Evolutionary conservation across 2,888 invertebrate species (phyloP).

Genomic region (Rhaphigaster nebulosa): DNA sequence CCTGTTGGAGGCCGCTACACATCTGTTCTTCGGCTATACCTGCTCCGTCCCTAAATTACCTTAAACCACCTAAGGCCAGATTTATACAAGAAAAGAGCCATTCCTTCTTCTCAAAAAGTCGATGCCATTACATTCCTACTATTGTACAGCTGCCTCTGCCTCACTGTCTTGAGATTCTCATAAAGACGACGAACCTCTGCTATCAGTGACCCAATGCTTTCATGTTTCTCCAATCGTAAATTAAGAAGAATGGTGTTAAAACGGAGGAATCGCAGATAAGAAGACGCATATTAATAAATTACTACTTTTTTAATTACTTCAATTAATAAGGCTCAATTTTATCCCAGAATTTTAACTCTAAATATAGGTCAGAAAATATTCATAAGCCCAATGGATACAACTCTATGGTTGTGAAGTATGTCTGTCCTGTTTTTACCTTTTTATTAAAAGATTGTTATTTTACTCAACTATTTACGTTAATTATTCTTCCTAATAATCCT

Average conservation of each 20-base stretch:
- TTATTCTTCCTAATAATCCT: no score
- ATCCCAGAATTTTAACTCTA: no score
- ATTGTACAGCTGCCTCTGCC: neutral
- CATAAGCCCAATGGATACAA: no score
- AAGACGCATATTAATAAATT: no score
- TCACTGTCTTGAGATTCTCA: neutral
- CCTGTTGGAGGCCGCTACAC: conserved; percentile 41
- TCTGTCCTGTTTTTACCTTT: no score
- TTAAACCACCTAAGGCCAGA: conserved; percentile 43
- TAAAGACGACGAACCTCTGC: neutral
- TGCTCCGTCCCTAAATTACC: conserved; percentile 32
- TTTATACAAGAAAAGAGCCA: conserved; percentile 37
- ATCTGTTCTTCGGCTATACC: conserved; percentile 9
- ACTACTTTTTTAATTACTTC: no score
- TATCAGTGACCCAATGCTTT: neutral
- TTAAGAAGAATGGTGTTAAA: neutral
- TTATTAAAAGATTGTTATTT: no score
- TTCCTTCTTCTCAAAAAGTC: neutral
- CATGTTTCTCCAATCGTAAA: neutral
- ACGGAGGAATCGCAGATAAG: no score
- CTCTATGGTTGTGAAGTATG: no score
- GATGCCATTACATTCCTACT: neutral
- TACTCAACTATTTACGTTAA: no score
- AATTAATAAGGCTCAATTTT: no score
- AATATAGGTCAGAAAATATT: no score